Conservation (phyloP, 2,888 invertebrate genomes). For the Lamellibrachia columna region DNA sequence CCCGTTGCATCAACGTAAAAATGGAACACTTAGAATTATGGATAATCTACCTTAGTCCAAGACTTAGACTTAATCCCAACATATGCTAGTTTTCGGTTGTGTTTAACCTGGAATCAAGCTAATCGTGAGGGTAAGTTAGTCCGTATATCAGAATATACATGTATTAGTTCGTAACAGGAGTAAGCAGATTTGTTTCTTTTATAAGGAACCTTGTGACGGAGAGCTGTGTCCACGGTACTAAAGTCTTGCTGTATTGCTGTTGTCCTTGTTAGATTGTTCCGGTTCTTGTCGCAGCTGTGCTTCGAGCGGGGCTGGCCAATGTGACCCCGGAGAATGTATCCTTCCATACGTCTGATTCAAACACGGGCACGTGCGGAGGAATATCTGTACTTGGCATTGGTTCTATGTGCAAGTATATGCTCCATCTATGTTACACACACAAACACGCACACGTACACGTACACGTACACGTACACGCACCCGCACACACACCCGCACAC, state of each 20-base stretch:
- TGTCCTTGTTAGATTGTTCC: background rate
- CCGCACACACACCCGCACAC: too few species aligned
- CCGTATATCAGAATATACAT: too few species aligned
- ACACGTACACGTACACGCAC: too few species aligned
- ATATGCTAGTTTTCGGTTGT: too few species aligned
- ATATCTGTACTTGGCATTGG: too few species aligned
- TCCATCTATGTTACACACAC: background rate
- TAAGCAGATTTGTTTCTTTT: background rate
- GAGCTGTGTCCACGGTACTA: background rate
- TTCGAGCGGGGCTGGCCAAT: background rate
- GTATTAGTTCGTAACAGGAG: background rate
- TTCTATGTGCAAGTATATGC: background rate
- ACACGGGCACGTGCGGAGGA: background rate
- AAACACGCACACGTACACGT: background rate
- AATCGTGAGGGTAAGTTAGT: too few species aligned
- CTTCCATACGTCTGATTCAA: background rate
- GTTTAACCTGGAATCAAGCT: too few species aligned
- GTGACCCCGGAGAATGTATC: background rate
- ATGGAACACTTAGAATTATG: too few species aligned
- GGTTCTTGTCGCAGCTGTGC: background rate
- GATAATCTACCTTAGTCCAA: too few species aligned
- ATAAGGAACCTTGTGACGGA: background rate
- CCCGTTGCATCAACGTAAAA: too few species aligned
- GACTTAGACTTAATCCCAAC: too few species aligned
- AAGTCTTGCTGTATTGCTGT: background rate